Conservation (phyloP, 2,888 invertebrate genomes). For the Neoitamus cyanurus region DNA sequence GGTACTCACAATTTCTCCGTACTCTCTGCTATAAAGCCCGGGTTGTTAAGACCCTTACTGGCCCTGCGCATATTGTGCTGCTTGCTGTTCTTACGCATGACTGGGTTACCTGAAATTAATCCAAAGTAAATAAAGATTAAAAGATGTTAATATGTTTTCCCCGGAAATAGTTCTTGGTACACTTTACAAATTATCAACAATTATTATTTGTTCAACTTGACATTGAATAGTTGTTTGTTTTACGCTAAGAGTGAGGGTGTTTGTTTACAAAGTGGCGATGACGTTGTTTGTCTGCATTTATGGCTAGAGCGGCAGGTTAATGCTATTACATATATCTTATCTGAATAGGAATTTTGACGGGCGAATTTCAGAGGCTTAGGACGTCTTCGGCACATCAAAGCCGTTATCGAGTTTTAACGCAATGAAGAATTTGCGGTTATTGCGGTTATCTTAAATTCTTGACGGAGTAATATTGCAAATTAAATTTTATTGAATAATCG, state of each 20-base stretch:
- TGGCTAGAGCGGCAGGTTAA: background rate
- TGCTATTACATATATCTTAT: background rate
- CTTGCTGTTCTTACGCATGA: conserved; percentile 4
- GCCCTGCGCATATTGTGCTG: background rate
- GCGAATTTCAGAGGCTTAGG: background rate
- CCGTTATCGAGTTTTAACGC: too few species aligned
- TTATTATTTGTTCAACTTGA: background rate
- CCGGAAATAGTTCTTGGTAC: background rate
- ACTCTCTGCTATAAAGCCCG: conserved; percentile 62
- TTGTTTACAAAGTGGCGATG: background rate
- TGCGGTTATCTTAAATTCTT: too few species aligned
- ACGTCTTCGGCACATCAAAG: too few species aligned
- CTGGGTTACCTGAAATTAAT: background rate
- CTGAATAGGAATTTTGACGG: background rate
- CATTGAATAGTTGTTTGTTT: background rate
- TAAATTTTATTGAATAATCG: too few species aligned
- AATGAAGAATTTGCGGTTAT: too few species aligned
- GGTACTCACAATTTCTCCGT: conserved; percentile 58
- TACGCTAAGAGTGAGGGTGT: background rate
- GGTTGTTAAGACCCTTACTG: conserved; percentile 61
- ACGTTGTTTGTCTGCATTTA: background rate
- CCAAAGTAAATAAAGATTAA: background rate
- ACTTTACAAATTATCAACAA: background rate
- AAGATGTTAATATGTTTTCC: background rate
- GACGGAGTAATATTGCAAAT: too few species aligned